Percentiles rank a stretch among this genome's conserved stretches.
Evolutionary conservation across 2,888 invertebrate genomes (phyloP).

Genomic region (Tenodera sinensis): DNA sequence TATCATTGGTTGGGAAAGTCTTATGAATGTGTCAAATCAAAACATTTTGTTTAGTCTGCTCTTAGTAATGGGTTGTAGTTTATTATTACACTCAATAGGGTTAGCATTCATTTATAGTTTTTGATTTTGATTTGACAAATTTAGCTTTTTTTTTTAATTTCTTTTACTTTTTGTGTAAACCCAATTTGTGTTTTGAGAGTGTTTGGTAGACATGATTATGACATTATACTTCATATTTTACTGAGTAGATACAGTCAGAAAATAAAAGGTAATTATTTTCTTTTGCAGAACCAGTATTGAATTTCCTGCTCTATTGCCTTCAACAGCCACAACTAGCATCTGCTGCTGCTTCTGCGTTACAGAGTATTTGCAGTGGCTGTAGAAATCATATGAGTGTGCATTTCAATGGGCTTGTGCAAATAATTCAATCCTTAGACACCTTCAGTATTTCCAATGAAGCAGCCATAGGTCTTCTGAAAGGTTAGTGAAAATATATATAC

Average conservation of each 20-base stretch:
- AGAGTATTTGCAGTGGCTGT: constrained; percentile 81
- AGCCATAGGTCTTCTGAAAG: constrained; percentile 70
- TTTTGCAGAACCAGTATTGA: constrained; percentile 68
- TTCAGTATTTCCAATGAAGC: constrained; percentile 71
- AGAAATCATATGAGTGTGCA: constrained; percentile 73
- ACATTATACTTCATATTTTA: too few relatives aligned
- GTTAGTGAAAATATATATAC: constrained; percentile 46
- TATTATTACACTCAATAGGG: too few relatives aligned
- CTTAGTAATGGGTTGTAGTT: too few relatives aligned
- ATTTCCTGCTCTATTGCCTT: constrained; percentile 71
- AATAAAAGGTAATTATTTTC: neutral
- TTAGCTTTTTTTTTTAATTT: too few relatives aligned
- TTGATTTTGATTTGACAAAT: too few relatives aligned
- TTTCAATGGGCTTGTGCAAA: constrained; percentile 66
- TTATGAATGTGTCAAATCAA: too few relatives aligned
- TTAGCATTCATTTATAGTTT: too few relatives aligned
- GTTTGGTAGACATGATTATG: too few relatives aligned
- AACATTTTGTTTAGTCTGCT: too few relatives aligned
- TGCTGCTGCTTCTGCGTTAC: constrained; percentile 79
- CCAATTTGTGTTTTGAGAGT: too few relatives aligned
- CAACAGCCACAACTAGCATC: constrained; percentile 69
- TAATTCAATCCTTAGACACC: constrained; percentile 68
- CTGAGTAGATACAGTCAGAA: neutral
- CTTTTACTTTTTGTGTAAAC: too few relatives aligned
- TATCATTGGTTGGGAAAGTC: too few relatives aligned